Conservation (phyloP, 2,888 invertebrate species). For the Macaria notata region DNA sequence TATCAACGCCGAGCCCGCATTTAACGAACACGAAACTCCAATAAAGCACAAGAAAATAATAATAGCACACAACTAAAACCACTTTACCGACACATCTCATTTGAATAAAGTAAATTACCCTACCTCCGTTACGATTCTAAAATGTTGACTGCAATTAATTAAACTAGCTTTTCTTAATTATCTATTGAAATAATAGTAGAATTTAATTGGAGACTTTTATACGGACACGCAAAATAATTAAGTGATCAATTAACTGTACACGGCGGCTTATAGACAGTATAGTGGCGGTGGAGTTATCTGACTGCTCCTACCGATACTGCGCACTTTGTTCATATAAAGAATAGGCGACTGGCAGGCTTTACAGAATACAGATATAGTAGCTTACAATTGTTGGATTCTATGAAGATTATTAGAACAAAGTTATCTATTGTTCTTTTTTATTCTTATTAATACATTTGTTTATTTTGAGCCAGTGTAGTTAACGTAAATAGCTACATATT, state of each 20-base stretch:
- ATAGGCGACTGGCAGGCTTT: constrained; percentile 33
- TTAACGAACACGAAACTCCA: constrained; percentile 75
- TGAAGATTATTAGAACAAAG: too few species aligned
- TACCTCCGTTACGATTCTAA: constrained; percentile 56
- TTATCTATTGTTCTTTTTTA: too few species aligned
- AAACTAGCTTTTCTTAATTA: constrained; percentile 75
- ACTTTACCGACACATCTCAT: constrained; percentile 71
- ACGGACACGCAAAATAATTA: constrained; percentile 77
- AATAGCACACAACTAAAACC: constrained; percentile 75
- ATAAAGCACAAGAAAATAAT: constrained; percentile 77
- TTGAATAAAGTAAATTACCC: constrained; percentile 78
- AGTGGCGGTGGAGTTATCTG: constrained; percentile 59
- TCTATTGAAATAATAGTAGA: constrained; percentile 74
- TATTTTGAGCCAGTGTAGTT: too few species aligned
- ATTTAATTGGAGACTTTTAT: constrained; percentile 75
- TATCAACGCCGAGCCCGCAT: constrained; percentile 56
- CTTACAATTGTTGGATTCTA: constrained; percentile 11
- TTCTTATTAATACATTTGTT: too few species aligned
- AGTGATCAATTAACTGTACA: constrained; percentile 77
- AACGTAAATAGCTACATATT: too few species aligned
- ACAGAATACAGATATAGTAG: constrained; percentile 2
- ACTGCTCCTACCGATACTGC: constrained; percentile 52
- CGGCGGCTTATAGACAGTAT: constrained; percentile 61
- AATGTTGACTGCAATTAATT: constrained; percentile 73
- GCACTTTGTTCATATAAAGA: constrained; percentile 50